A percentile compares a stretch with the other conserved stretches of the same genome.
phyloP scores from a whole-genome alignment of 1,140 invertebrate genomes.

The Hirudo medicinalis region DNA sequence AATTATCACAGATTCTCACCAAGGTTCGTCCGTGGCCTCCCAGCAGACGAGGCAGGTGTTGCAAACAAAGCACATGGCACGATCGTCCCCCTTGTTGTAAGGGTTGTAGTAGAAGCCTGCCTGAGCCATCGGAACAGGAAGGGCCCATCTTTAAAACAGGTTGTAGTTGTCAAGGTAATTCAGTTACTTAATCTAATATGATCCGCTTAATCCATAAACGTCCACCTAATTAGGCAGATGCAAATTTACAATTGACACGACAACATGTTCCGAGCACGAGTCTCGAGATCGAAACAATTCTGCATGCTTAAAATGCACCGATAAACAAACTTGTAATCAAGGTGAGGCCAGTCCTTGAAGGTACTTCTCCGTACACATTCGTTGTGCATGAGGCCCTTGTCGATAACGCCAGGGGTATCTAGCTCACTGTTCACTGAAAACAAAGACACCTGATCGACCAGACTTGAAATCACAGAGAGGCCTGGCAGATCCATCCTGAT shows the following conservation, averaged over 20 bases:
- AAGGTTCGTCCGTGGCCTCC: slow-evolving; percentile 89
- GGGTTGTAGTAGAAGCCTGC: slow-evolving; percentile 80
- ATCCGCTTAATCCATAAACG: too few species aligned
- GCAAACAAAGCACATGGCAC: slow-evolving; percentile 87
- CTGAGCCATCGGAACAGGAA: slow-evolving; percentile 86
- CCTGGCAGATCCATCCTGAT: slow-evolving; percentile 68
- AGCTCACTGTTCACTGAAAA: slow-evolving; percentile 42
- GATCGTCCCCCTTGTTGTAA: slow-evolving; percentile 59
- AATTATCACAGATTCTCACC: slow-evolving; percentile 33
- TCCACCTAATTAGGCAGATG: too few species aligned
- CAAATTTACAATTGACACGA: too few species aligned
- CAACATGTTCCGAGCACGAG: too few species aligned
- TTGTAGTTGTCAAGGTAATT: not conserved
- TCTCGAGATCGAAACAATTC: not conserved
- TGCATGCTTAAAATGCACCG: not conserved
- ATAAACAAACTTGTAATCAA: slow-evolving; percentile 73
- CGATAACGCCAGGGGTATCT: slow-evolving; percentile 29
- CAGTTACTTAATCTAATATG: not conserved
- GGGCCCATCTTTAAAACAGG: slow-evolving; percentile 59
- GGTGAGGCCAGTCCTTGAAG: slow-evolving; percentile 83
- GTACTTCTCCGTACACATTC: slow-evolving; percentile 75
- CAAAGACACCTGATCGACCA: slow-evolving; percentile 68
- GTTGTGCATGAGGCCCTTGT: slow-evolving; percentile 59
- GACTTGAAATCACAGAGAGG: slow-evolving; percentile 69
- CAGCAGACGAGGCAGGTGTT: slow-evolving; percentile 82